A percentile compares a stretch with the other conserved stretches of the same genome.
These are phyloP conservation scores for Stratiomys singularior DNA, from an alignment of 2,888 invertebrate species.

Conservation along the genomic window DNA sequence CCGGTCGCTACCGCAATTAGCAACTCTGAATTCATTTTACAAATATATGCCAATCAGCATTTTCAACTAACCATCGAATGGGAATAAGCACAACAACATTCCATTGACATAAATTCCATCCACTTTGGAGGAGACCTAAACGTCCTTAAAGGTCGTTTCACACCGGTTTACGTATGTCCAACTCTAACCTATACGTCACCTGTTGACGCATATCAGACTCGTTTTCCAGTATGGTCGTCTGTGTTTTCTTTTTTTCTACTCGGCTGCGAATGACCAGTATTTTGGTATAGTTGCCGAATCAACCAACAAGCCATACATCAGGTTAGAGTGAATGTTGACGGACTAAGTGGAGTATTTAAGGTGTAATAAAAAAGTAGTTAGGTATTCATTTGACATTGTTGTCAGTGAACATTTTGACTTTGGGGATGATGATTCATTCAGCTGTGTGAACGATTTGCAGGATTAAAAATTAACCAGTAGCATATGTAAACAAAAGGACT, in stretches of 20 bases:
- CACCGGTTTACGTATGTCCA: constrained; percentile 28
- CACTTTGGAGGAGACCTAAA: constrained; percentile 29
- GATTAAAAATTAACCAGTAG: no score
- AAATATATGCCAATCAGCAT: background rate
- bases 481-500: no score
- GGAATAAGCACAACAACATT: constrained; percentile 34
- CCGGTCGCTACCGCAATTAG: constrained; percentile 7
- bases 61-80: background rate
- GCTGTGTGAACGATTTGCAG: no score
- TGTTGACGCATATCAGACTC: background rate
- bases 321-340: no score
- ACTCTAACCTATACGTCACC: constrained; percentile 3
- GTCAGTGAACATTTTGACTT: no score
- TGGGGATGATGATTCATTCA: no score
- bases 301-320: no score
- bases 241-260: background rate
- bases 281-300: no score
- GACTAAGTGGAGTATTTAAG: no score
- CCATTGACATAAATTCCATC: constrained; percentile 39
- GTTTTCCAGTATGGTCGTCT: background rate
- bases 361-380: no score
- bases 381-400: no score
- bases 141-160: constrained; percentile 51
- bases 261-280: no score
- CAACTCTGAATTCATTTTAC: background rate